Evolutionary conservation across 2,888 invertebrate genomes (phyloP), one percentile per base, ranked within the genome.

Genomic region (Cryptocephalus moraei): DNA sequence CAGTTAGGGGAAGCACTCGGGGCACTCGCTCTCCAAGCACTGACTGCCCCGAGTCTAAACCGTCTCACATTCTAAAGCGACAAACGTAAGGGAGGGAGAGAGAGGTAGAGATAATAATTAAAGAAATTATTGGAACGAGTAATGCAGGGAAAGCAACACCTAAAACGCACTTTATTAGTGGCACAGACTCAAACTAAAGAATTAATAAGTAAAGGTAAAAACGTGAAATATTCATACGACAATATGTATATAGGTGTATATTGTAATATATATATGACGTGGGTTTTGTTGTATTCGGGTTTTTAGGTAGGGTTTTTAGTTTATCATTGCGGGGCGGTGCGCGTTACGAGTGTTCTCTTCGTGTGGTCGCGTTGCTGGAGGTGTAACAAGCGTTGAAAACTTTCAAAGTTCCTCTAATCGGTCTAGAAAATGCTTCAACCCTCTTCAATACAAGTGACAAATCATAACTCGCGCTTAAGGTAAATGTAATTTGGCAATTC

Each of bases 1-100:
- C 82, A 91, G 91, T 87, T 91, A 91, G 88, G 78, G 81, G 78
- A 79, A 79, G 77, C 70, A 70, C 70, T 72, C 72, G 71, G 72
- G 71, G 62, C 72, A 71, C 63, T 72, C 72, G 51, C 60, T 70
- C 62, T 69, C 70, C 48, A 71, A 71, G 58, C 72, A 71, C 56
- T 70, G 70, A 67, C 61, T 67, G 67, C 59, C 66, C 63, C 70
- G 71, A 70, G 70, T 63, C n/a, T 49, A 47, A 43, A 42, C 32
- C 32, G 43, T 42, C 22, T 22, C 22, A 22, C 22, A 22, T 22
- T 22, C 22, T 22, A 22, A 22, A 22, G 22, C 22, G 22, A 22
- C 22, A 22, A 22, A 22, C 22, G 22, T 22, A 22, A 22, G 22
- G 6, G 22, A 22, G 22, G 6, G 22, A n/a, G n/a, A n/a, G n/a